Evolutionary conservation across 2,797 vertebrate species (phyloP).

Genomic region (Argentina silus): DNA sequence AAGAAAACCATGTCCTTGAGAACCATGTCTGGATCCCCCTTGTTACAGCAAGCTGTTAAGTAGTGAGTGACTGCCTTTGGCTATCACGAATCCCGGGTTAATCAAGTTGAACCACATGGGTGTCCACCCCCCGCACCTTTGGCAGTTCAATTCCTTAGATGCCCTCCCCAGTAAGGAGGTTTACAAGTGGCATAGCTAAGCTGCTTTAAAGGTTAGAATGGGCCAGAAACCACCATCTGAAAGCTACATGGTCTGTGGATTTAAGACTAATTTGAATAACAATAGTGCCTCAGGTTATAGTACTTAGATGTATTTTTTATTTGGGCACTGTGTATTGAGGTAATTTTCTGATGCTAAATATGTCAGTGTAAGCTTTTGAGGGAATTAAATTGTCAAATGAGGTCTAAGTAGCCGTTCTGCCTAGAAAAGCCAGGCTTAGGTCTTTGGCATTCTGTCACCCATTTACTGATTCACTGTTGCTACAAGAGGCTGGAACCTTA

Average conservation of each 20-base stretch:
- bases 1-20: background rate
- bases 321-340: conserved; percentile 18
- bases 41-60: background rate
- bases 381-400: conserved; percentile 50
- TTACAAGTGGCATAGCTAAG: conserved; percentile 71
- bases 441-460: conserved; percentile 42
- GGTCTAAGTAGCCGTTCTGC: conserved; percentile 41
- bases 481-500: conserved; percentile 4
- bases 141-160: conserved; percentile 57
- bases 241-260: conserved; percentile 38
- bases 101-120: conserved; percentile 37
- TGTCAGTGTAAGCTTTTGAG: conserved; percentile 35
- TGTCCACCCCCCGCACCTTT: conserved; percentile 26
- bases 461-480: conserved; percentile 26
- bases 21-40: background rate
- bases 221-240: conserved; percentile 29
- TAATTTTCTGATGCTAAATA: conserved; percentile 26
- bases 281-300: conserved; percentile 26
- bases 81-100: conserved; percentile 15
- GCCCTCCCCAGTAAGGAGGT: conserved; percentile 62
- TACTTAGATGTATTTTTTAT: conserved; percentile 10
- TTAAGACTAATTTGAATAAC: conserved; percentile 38
- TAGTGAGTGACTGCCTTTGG: background rate
- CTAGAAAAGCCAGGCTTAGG: conserved; percentile 50
- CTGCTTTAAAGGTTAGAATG: conserved; percentile 71